Evolutionary conservation across 2,113 vertebrate species (phyloP), one percentile per base, ranked within the genome.

Genomic region (Thinocorus orbignyianus): DNA sequence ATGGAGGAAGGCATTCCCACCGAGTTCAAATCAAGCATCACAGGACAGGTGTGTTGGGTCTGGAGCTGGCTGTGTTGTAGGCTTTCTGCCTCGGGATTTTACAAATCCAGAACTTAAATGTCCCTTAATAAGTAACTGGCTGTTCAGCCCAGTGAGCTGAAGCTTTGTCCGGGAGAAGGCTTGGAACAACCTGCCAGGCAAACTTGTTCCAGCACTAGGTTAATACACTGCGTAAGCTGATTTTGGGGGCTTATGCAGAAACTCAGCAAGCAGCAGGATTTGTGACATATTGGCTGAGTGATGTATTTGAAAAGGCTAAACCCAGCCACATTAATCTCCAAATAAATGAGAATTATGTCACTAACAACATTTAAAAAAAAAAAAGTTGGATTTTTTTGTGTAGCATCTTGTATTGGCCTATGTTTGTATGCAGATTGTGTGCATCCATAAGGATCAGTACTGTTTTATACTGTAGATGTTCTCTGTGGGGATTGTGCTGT

Each of bases 41-140:
- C 35, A 1, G 30, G 65, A 35, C 33, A 0, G 0, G 71, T 0
- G 0, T 10, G 26, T 55, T 74, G 60, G 39, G 58, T 66, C 65
- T 51, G 68, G 16, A 48, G 39, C 23, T 62, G 42, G 60, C 69
- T 73, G 51, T 88, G 33, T 54, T 23, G 3, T 4, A 15, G 60
- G 28, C 14, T 60, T 82, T 78, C 83, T 88, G 55, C 11, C 58
- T 81, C 26, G 19, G n/a, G 39, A 25, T 37, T 86, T 95, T 83
- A 72, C 64, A 80, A 3, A 90, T 86, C 54, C 2, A 3, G 69
- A 78, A 41, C 12, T 23, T 52, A 8, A 28, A 20, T n/a, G 15
- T 51, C 46, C 58, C n/a, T 83, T 28, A 39, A 12, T 49, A 73
- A 82, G 17, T 22, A 42, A 30, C 9, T 44, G 48, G 11, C 46